Conservation (phyloP, 2,113 vertebrate genomes). For the Ptilonorhynchus violaceus region DNA sequence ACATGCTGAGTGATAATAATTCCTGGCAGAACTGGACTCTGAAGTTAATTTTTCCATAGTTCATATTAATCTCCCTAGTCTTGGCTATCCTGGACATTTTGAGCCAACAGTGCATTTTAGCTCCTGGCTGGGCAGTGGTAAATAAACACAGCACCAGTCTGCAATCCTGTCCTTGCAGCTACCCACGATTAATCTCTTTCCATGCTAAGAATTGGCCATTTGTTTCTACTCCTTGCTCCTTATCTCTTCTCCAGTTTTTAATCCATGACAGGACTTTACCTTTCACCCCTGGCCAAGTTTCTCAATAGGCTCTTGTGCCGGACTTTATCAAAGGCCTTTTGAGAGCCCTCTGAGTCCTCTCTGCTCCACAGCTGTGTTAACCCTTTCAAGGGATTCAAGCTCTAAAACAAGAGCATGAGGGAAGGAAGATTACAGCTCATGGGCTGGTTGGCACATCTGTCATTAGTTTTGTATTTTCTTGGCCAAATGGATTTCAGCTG, state of each 20-base stretch:
- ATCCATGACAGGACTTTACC: constrained; percentile 62
- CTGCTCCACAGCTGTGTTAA: neutral
- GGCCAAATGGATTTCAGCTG: neutral
- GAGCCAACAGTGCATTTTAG: neutral
- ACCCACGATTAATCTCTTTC: constrained; percentile 9
- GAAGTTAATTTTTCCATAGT: neutral
- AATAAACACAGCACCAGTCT: neutral
- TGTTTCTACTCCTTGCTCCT: constrained; percentile 44
- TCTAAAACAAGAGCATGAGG: neutral
- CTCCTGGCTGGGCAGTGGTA: neutral
- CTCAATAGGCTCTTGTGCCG: constrained; percentile 56
- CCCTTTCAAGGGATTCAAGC: neutral
- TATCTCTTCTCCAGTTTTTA: constrained; percentile 59
- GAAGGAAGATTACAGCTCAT: neutral
- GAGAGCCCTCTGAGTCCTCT: neutral
- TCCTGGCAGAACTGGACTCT: neutral
- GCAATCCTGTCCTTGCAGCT: neutral
- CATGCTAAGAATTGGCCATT: constrained; percentile 14
- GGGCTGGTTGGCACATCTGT: neutral
- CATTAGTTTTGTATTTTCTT: neutral
- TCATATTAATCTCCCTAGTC: neutral
- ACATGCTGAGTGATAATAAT: neutral
- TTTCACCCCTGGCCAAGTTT: constrained; percentile 63
- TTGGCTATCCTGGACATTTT: neutral
- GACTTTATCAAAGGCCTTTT: constrained; percentile 65